phyloP scores from a whole-genome alignment of 2,797 vertebrate genomes.

The Anabas testudineus region DNA sequence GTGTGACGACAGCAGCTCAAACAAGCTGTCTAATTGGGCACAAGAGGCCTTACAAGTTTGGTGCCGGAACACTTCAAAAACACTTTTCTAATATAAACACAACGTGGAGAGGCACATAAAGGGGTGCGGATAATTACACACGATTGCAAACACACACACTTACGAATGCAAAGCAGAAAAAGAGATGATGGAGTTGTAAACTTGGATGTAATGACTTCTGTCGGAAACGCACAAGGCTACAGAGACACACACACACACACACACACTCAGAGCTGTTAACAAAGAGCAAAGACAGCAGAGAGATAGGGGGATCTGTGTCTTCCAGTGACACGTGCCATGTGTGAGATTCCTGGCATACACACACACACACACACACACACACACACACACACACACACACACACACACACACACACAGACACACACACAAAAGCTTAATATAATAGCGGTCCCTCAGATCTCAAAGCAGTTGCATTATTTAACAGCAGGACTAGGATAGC shows the following conservation, averaged over 20 bases:
- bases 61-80: slow-evolving; percentile 68
- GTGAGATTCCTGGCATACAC: slow-evolving; percentile 24
- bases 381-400: slow-evolving; percentile 32
- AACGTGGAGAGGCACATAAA: slow-evolving; percentile 39
- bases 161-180: slow-evolving; percentile 31
- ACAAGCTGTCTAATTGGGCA: slow-evolving; percentile 79
- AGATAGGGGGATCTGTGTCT: slow-evolving; percentile 25
- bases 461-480: slow-evolving; percentile 80
- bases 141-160: slow-evolving; percentile 20
- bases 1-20: slow-evolving; percentile 62
- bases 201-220: slow-evolving; percentile 34
- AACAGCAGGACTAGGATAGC: slow-evolving; percentile 74
- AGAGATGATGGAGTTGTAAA: slow-evolving; percentile 36
- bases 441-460: slow-evolving; percentile 75
- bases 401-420: slow-evolving; percentile 27
- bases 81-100: slow-evolving; percentile 58
- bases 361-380: slow-evolving; percentile 28
- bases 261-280: slow-evolving; percentile 7
- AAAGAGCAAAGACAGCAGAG: slow-evolving; percentile 16
- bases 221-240: slow-evolving; percentile 27
- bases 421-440: slow-evolving; percentile 52
- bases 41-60: slow-evolving; percentile 73
- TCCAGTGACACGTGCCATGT: slow-evolving; percentile 40
- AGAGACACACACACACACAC: slow-evolving; percentile 8
- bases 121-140: slow-evolving; percentile 43